These are phyloP conservation scores for Motacilla tschutschensis DNA, from an alignment of 2,113 vertebrate genomes.

Conservation along the genomic window DNA sequence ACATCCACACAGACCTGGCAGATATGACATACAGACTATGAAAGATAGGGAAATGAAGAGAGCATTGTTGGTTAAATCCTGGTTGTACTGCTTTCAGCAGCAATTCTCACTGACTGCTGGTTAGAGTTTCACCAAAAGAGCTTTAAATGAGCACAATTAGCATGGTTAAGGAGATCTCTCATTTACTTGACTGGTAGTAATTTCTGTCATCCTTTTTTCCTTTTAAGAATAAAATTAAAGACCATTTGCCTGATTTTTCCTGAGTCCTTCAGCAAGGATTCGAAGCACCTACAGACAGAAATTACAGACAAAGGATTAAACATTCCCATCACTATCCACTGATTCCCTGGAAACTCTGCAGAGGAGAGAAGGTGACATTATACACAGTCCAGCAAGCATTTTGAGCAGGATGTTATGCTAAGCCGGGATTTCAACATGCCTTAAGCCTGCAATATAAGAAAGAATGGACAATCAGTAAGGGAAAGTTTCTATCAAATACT, in stretches of 20 bases:
- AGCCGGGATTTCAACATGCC: neutral
- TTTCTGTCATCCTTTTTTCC: neutral
- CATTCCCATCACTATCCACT: neutral
- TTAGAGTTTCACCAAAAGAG: neutral
- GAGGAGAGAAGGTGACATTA: neutral
- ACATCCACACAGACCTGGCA: neutral
- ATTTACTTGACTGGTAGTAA: neutral
- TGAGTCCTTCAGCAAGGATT: neutral
- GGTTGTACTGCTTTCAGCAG: neutral
- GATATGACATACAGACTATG: neutral
- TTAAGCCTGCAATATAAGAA: neutral
- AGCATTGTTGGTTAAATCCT: neutral
- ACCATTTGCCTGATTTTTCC: neutral
- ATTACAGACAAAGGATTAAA: neutral
- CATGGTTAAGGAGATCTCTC: neutral
- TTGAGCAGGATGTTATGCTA: neutral
- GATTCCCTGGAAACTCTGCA: neutral
- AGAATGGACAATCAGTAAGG: neutral
- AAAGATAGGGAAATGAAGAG: neutral
- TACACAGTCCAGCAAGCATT: neutral
- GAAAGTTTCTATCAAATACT: neutral
- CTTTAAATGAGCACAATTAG: neutral
- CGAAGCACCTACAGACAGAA: neutral
- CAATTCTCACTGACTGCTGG: neutral
- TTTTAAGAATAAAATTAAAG: neutral